phyloP scores from a whole-genome alignment of 2,113 vertebrate species.

The Neoarius graeffei region DNA sequence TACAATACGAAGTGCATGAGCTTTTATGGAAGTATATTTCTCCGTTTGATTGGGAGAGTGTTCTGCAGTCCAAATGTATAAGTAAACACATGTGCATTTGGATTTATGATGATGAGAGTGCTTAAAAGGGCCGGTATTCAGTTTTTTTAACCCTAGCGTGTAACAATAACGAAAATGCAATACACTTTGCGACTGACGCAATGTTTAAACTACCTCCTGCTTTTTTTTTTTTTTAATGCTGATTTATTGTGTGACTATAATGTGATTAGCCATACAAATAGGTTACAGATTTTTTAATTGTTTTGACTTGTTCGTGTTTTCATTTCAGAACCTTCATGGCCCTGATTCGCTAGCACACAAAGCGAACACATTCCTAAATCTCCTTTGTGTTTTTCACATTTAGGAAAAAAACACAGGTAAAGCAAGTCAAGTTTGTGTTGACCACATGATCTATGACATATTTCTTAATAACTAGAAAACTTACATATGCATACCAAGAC shows the following conservation, averaged over 20 bases:
- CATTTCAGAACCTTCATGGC: not conserved
- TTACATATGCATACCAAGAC: constrained; percentile 65
- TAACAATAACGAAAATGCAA: constrained; percentile 57
- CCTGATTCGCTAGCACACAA: not conserved
- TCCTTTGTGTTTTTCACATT: constrained; percentile 17
- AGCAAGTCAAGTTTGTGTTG: constrained; percentile 63
- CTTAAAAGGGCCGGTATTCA: constrained; percentile 24
- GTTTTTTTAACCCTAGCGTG: constrained; percentile 47
- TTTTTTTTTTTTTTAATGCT: not conserved
- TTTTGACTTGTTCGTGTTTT: not conserved
- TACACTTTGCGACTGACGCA: constrained; percentile 55
- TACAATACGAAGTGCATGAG: constrained; percentile 58
- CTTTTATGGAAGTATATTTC: constrained; percentile 61
- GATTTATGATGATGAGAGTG: constrained; percentile 53
- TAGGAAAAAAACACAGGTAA: constrained; percentile 42
- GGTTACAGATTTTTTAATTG: not conserved
- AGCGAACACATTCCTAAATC: not conserved
- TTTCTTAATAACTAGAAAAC: constrained; percentile 52
- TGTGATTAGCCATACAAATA: constrained; percentile 15
- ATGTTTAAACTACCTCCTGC: constrained; percentile 59
- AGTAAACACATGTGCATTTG: constrained; percentile 55
- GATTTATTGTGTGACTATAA: not conserved
- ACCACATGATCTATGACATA: constrained; percentile 54
- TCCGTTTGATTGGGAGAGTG: constrained; percentile 60
- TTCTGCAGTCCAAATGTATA: constrained; percentile 71